Base-by-base conservation (phyloP, 2,113 vertebrate species). In the Dicentrarchus labrax region DNA sequence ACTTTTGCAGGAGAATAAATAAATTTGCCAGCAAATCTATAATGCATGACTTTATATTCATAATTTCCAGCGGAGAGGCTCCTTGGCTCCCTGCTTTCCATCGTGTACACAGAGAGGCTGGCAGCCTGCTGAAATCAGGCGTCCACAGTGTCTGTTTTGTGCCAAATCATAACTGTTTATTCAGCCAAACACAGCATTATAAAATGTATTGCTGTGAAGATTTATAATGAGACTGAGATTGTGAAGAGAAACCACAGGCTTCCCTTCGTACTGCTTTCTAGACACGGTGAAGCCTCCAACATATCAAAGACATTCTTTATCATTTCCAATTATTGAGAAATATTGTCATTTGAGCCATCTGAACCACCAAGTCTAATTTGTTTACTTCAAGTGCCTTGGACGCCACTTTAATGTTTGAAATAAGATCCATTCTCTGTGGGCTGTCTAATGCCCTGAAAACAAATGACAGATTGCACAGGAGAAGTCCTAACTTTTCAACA, bases 21-120 rank as follows among this genome's bases (percentile, higher is more conserved):
- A 95, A 95, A 95, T 95, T 94, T 88, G 91, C 92, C 89, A 85
- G 86, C 83, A 83, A 88, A 95, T 95, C 91, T 94, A 95, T 95
- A 95, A 95, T 95, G 93, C 91, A 93, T 90, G 85, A 93, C 92
- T 94, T 91, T 94, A 93, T 94, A 93, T 95, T 95, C 93, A 94
- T 93, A 92, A 93, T 94, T 94, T 94, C 92, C 90, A 91, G 61
- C 48, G 43, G 92, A 94, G 88, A 91, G 85, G 86, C 80, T 91
- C 70, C 47, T 80, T 22, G 81, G 92, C 91, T 90, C 80, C 86
- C 80, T 81, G 84, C 90, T 89, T 89, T 92, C 89, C 78, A 80
- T 67, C 75, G 68, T 87, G 88, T 85, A 84, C 91, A 86, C 88
- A 93, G 78, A 68, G 72, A 86, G 80, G 86, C 91, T 94, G 92